Percentiles rank a stretch among this genome's conserved stretches.
These are phyloP conservation scores for Sebastes jordani DNA, from an alignment of 2,797 vertebrate genomes.

Conservation along the genomic window DNA sequence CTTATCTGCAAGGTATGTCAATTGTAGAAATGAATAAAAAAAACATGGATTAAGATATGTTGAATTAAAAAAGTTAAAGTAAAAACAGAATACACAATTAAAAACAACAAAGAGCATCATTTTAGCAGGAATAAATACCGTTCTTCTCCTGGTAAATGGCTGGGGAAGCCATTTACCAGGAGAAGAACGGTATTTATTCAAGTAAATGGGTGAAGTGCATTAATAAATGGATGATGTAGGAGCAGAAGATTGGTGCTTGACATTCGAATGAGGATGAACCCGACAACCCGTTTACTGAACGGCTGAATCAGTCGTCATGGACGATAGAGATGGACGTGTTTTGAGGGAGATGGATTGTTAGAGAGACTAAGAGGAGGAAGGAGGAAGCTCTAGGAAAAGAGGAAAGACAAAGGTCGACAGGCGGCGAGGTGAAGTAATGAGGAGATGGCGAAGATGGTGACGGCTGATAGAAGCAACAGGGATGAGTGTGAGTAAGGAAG, in stretches of 20 bases:
- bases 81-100: neutral
- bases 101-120: neutral
- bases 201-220: neutral
- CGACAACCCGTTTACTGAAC: conserved; percentile 7
- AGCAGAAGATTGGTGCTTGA: neutral
- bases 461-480: neutral
- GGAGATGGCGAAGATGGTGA: conserved; percentile 4
- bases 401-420: neutral
- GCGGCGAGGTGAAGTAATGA: neutral
- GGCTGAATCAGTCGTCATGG: neutral
- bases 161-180: neutral
- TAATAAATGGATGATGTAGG: conserved; percentile 25
- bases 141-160: conserved; percentile 15
- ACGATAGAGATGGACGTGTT: neutral
- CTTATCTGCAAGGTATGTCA: neutral
- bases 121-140: neutral
- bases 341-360: conserved; percentile 8
- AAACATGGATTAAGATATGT: neutral
- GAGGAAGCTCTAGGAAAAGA: neutral
- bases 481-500: neutral
- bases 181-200: too few relatives aligned
- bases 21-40: neutral
- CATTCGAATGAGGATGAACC: conserved; percentile 27
- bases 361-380: conserved; percentile 1
- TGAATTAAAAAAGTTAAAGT: neutral